These are phyloP conservation scores for Ganaspis sp. DNA, from an alignment of 1,140 invertebrate genomes.

Conservation along the genomic window DNA sequence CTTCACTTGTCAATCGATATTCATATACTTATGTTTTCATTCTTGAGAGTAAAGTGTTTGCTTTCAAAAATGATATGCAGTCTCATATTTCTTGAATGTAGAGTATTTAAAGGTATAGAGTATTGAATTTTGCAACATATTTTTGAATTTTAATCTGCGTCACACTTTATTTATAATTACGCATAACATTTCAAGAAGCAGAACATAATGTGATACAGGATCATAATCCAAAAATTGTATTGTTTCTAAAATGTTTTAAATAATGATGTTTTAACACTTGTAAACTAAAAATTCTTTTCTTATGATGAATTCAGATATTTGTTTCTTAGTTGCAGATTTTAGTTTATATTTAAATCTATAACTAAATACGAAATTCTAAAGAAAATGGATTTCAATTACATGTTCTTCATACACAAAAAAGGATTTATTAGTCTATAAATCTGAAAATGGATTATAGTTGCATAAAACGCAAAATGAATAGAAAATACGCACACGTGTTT, in stretches of 20 bases:
- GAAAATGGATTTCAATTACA: too few species aligned
- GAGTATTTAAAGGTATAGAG: slow-evolving; percentile 2
- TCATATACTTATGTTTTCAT: too few species aligned
- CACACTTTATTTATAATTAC: slow-evolving; percentile 2
- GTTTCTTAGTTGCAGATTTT: too few species aligned
- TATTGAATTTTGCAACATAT: slow-evolving; percentile 13
- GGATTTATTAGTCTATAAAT: background rate
- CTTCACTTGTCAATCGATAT: too few species aligned
- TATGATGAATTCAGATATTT: too few species aligned
- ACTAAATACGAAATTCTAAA: too few species aligned
- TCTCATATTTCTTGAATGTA: background rate
- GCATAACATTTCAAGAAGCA: background rate
- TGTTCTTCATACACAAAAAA: too few species aligned
- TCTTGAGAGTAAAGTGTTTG: background rate
- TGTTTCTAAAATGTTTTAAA: background rate
- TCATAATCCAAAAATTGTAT: background rate
- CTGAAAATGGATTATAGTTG: background rate
- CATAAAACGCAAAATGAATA: background rate
- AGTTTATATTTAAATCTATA: too few species aligned
- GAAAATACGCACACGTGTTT: background rate
- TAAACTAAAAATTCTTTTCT: too few species aligned
- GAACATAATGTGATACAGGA: background rate
- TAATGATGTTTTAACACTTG: too few species aligned
- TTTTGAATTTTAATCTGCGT: slow-evolving; percentile 8
- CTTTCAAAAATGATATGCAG: background rate